Base-by-base conservation (phyloP, 2,888 invertebrate species). In the Zootermopsis nevadensis region DNA sequence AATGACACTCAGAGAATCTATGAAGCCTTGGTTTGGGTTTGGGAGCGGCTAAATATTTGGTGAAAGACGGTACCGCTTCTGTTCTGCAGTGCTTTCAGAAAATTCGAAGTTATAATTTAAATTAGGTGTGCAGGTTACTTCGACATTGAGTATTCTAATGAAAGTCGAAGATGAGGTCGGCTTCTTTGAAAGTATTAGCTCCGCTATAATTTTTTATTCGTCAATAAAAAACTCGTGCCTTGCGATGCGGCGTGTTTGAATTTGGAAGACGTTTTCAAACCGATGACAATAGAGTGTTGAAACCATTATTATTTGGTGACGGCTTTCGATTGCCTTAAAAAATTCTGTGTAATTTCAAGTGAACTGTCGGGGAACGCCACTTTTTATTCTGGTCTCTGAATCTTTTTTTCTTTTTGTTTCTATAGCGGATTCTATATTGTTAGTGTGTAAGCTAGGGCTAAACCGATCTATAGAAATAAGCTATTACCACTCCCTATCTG, bases 251-350 rank as follows among this genome's bases (percentile, higher is more conserved):
- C 74, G 10, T 74, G 74, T 74, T 74, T 74, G 74, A 74, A 38
- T 74, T 72, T 72, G 31, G 33, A 72, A 35, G 33, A 24, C 33
- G 67, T 67, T 67, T 67, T 60, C 69, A 69, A 69, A 69, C 31
- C 24, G 35, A 74, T 74, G 74, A 74, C 74, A 74, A 74, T 74
- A 74, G 35, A 38, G 74, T 74, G n/a, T 74, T 35, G 74, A 74
- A 74, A 74, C 38, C 74, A 74, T 74, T 74, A 69, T 69, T 69
- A 74, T 74, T 74, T 74, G 38, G 74, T 74, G 74, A 74, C 33
- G 33, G 74, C 74, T 74, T 74, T 74, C 38, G 74, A n/a, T 27
- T 74, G 74, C 33, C 38, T 38, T 38, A n/a, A 74, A 38, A 74
- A 27, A 74, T 8, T 33, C 74, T n/a, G 12, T 35, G 38, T 38